Percentiles rank a stretch among this genome's conserved stretches.
These are phyloP conservation scores for Lysiphlebus fabarum DNA, from an alignment of 1,140 invertebrate genomes.

Conservation along the genomic window DNA sequence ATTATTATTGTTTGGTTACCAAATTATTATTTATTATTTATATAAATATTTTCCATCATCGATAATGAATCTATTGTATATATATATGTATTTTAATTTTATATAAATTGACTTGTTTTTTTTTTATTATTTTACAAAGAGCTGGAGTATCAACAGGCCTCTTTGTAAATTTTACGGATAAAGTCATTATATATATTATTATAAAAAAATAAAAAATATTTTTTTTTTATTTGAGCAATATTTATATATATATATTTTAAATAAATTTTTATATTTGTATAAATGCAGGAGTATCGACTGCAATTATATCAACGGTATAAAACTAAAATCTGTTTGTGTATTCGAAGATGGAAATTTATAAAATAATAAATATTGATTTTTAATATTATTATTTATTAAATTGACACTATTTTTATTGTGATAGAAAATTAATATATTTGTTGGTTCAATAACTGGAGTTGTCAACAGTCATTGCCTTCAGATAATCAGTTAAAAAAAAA, in stretches of 20 bases:
- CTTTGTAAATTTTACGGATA: slow-evolving; percentile 22
- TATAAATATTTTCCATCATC: slow-evolving; percentile 4
- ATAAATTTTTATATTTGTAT: too few species aligned
- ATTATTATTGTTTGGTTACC: neutral
- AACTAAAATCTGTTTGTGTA: slow-evolving; percentile 12
- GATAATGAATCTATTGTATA: neutral
- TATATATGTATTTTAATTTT: too few species aligned
- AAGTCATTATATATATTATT: neutral
- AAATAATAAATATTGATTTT: slow-evolving; percentile 4
- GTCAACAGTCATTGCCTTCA: slow-evolving; percentile 35
- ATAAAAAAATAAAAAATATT: neutral
- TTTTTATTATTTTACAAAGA: slow-evolving; percentile 24
- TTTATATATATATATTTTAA: neutral
- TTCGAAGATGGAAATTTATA: slow-evolving; percentile 9
- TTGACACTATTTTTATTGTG: neutral
- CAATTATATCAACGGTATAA: neutral
- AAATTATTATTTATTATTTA: neutral
- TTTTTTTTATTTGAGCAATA: neutral
- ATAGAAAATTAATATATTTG: neutral
- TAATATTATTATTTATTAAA: neutral
- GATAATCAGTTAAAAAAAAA: neutral
- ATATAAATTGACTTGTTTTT: too few species aligned
- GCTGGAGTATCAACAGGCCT: slow-evolving; percentile 48
- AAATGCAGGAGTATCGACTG: neutral
- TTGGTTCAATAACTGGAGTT: slow-evolving; percentile 38